Conservation (phyloP, 2,888 invertebrate genomes). For the Spisula subtruncata region DNA sequence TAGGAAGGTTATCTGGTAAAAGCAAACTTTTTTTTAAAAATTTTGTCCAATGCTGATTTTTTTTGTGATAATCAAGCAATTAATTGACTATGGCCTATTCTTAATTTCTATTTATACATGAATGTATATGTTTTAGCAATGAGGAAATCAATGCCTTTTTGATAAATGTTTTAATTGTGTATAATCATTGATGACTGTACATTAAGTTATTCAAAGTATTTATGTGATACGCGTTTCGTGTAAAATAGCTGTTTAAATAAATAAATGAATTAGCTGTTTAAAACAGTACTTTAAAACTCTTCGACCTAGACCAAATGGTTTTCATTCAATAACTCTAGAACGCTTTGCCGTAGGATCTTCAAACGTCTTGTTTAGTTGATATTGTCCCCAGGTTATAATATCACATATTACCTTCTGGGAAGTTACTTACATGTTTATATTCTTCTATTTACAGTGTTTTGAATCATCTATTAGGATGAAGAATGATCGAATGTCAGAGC, state of each 20-base stretch:
- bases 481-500: slow-evolving; percentile 92
- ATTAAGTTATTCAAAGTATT: not conserved
- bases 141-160: not conserved
- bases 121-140: not conserved
- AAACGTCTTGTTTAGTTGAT: too few species aligned
- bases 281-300: too few species aligned
- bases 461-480: slow-evolving; percentile 83
- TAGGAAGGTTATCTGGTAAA: too few species aligned
- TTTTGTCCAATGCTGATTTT: too few species aligned
- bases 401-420: not conserved
- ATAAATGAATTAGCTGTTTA: not conserved
- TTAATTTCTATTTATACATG: too few species aligned
- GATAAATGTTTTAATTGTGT: not conserved
- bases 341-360: too few species aligned
- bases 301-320: too few species aligned
- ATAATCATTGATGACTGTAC: not conserved
- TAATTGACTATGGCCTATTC: not conserved
- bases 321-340: too few species aligned
- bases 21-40: too few species aligned
- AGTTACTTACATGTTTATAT: not conserved
- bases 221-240: not conserved
- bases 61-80: too few species aligned
- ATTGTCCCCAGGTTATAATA: too few species aligned
- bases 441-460: slow-evolving; percentile 77
- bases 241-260: not conserved